Evolutionary conservation across 2,888 invertebrate genomes (phyloP).

Genomic region (Sinhomidia bicolor): DNA sequence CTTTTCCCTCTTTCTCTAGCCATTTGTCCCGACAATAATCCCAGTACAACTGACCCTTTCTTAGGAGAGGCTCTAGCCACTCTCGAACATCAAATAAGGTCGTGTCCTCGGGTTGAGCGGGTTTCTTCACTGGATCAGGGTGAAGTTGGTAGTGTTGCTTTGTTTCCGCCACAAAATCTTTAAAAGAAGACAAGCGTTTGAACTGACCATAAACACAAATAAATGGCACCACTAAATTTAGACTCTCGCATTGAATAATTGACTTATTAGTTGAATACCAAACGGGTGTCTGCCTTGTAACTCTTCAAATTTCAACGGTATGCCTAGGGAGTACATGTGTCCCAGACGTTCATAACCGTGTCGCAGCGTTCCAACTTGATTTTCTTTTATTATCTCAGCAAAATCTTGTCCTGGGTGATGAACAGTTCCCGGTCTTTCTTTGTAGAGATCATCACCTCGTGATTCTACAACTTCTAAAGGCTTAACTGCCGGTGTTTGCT

Average conservation of each 20-base stretch:
- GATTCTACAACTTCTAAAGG: too few relatives aligned
- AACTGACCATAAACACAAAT: not conserved
- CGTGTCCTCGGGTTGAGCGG: constrained; percentile 2
- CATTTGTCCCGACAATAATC: constrained; percentile 61
- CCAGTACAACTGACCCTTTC: constrained; percentile 46
- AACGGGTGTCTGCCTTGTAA: constrained; percentile 31
- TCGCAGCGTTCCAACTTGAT: not conserved
- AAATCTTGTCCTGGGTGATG: not conserved
- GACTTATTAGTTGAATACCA: too few relatives aligned
- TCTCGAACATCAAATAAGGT: constrained; percentile 45
- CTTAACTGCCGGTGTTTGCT: too few relatives aligned
- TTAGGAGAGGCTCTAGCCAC: constrained; percentile 10
- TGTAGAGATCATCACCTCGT: not conserved
- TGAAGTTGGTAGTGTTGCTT: constrained; percentile 32
- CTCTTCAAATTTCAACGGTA: constrained; percentile 40
- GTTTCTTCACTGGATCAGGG: constrained; percentile 25
- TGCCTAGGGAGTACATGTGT: constrained; percentile 34
- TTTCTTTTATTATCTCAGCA: not conserved
- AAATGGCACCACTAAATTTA: not conserved
- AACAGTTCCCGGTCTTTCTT: not conserved
- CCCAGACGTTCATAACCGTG: constrained; percentile 37
- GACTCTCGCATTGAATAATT: too few relatives aligned
- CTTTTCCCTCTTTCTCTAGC: constrained; percentile 31
- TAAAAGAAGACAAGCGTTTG: not conserved
- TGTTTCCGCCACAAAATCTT: constrained; percentile 35